Evolutionary conservation across 2,888 invertebrate genomes (phyloP).

Genomic region (Myopa testacea): DNA sequence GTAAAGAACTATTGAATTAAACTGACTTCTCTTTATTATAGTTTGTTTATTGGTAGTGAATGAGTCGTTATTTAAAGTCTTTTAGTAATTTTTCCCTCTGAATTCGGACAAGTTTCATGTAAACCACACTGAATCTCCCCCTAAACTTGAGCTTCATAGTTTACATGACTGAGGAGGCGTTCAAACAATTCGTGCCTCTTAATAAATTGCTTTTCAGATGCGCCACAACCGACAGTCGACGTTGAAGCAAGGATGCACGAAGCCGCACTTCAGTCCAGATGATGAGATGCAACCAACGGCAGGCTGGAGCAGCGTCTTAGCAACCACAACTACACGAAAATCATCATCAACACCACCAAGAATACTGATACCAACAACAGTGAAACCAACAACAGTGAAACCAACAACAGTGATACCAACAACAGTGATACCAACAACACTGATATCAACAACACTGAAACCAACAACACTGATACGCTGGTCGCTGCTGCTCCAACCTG

Average conservation of each 20-base stretch:
- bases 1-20: too few relatives aligned
- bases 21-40: too few relatives aligned
- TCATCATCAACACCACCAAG: too few relatives aligned
- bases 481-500: conserved; percentile 5
- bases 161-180: conserved; percentile 47
- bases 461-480: neutral
- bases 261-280: neutral
- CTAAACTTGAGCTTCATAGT: conserved; percentile 2
- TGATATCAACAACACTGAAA: too few relatives aligned
- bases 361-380: neutral
- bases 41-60: neutral
- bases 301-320: too few relatives aligned
- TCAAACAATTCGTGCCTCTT: conserved; percentile 53
- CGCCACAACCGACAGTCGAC: neutral
- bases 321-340: too few relatives aligned
- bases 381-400: conserved; percentile 1
- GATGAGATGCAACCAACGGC: conserved; percentile 23
- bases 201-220: conserved; percentile 49
- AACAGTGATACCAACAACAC: too few relatives aligned
- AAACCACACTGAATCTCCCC: neutral
- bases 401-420: too few relatives aligned
- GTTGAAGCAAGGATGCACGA: neutral
- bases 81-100: conserved; percentile 48
- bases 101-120: neutral
- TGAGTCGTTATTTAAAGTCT: neutral